These are phyloP conservation scores for Rhopalosiphum nymphaeae DNA, from an alignment of 2,888 invertebrate genomes.

Conservation along the genomic window DNA sequence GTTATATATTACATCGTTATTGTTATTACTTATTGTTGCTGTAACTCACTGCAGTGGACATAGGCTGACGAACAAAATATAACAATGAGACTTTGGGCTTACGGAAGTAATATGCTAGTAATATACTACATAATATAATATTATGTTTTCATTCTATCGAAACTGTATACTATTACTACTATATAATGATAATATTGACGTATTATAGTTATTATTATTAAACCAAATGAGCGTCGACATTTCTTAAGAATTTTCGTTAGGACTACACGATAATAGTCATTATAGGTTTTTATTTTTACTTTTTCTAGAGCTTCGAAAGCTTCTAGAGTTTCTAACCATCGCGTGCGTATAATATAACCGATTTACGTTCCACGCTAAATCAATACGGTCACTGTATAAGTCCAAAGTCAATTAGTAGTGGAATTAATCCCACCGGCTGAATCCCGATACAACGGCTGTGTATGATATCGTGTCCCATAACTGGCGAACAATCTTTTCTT, in stretches of 20 bases:
- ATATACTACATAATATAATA: background rate
- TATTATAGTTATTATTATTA: background rate
- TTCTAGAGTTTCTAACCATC: constrained; percentile 6
- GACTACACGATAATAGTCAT: background rate
- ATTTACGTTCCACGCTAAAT: background rate
- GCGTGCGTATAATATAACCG: constrained; percentile 18
- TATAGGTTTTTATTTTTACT: background rate
- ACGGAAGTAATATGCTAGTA: background rate
- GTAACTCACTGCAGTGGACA: background rate
- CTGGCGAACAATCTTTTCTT: background rate
- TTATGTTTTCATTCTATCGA: background rate
- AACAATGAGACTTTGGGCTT: background rate
- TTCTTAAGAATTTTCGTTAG: background rate
- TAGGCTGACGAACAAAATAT: background rate
- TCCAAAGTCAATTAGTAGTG: background rate
- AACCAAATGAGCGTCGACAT: background rate
- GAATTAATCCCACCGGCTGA: background rate
- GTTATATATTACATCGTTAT: background rate
- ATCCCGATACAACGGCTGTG: background rate
- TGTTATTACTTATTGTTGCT: background rate
- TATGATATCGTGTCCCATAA: background rate
- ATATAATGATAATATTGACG: background rate
- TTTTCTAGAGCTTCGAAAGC: constrained; percentile 3
- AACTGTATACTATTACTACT: background rate
- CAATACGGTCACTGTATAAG: background rate